Percentiles rank a stretch among this genome's conserved stretches.
phyloP scores from a whole-genome alignment of 2,888 invertebrate species.

The Lydus trimaculatus region DNA sequence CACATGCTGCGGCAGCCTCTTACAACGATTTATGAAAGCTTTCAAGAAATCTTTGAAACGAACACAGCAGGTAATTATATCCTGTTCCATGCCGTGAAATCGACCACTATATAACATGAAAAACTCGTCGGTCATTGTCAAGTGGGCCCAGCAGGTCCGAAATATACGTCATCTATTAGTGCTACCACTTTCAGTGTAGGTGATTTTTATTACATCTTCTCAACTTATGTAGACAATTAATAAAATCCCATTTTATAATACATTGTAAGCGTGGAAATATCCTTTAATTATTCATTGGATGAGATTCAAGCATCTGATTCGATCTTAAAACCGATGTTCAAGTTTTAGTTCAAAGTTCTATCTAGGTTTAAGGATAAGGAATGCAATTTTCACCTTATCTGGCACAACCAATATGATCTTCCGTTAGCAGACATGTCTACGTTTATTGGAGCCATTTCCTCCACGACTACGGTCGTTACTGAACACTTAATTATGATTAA shows the following conservation, averaged over 20 bases:
- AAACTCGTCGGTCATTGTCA: slow-evolving; percentile 32
- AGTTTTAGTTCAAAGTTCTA: slow-evolving; percentile 41
- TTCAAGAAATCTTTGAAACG: slow-evolving; percentile 40
- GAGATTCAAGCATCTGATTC: neutral
- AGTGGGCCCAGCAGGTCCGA: slow-evolving; percentile 27
- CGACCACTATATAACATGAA: slow-evolving; percentile 45
- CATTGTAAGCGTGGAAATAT: neutral
- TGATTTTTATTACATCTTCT: slow-evolving; percentile 29
- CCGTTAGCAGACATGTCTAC: slow-evolving; percentile 54
- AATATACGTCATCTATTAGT: slow-evolving; percentile 29
- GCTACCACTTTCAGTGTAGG: slow-evolving; percentile 28
- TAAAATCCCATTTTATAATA: neutral
- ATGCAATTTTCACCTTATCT: slow-evolving; percentile 58
- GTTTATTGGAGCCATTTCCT: slow-evolving; percentile 56
- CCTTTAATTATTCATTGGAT: neutral
- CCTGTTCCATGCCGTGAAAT: slow-evolving; percentile 47
- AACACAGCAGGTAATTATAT: slow-evolving; percentile 51
- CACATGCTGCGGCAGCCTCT: slow-evolving; percentile 29
- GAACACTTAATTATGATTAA: slow-evolving; percentile 59
- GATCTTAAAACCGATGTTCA: neutral
- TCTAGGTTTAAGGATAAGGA: slow-evolving; percentile 49
- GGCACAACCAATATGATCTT: slow-evolving; percentile 55
- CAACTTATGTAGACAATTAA: slow-evolving; percentile 24
- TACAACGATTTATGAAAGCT: slow-evolving; percentile 39
- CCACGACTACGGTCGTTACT: slow-evolving; percentile 53